A percentile compares a stretch with the other conserved stretches of the same genome.
Evolutionary conservation across 1,140 invertebrate genomes (phyloP).

Genomic region (Akabosia matsudoensis): DNA sequence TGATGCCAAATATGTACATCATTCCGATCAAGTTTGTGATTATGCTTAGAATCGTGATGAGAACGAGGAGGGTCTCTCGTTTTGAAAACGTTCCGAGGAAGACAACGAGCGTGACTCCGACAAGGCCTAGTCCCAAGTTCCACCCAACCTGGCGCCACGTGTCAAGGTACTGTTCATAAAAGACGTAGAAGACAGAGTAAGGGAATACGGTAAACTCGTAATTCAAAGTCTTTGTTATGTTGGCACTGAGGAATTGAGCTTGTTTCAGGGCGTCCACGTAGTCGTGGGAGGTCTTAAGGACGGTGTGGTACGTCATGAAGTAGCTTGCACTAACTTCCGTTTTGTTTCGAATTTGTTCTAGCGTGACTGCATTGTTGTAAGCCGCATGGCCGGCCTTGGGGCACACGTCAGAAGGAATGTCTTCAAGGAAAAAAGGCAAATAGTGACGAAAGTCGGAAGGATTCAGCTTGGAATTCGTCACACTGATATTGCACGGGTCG

Average conservation of each 20-base stretch:
- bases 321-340: slow-evolving; percentile 67
- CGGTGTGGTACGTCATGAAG: slow-evolving; percentile 92
- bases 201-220: slow-evolving; percentile 17
- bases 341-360: slow-evolving; percentile 47
- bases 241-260: slow-evolving; percentile 54
- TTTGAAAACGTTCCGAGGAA: slow-evolving; percentile 89
- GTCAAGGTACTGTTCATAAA: slow-evolving; percentile 97
- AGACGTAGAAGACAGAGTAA: slow-evolving; percentile 83
- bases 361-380: slow-evolving; percentile 58
- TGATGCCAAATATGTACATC: slow-evolving; percentile 96
- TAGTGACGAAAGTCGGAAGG: slow-evolving; percentile 70
- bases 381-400: slow-evolving; percentile 82
- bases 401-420: slow-evolving; percentile 78
- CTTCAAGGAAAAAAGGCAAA: slow-evolving; percentile 80
- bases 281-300: slow-evolving; percentile 82
- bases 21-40: slow-evolving; percentile 82
- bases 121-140: slow-evolving; percentile 79
- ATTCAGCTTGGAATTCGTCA: slow-evolving; percentile 58
- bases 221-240: background rate
- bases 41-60: slow-evolving; percentile 87
- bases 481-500: background rate
- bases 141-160: slow-evolving; percentile 86
- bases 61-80: slow-evolving; percentile 79
- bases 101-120: slow-evolving; percentile 88
- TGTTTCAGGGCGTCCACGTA: slow-evolving; percentile 82